Evolutionary conservation across 2,888 invertebrate species (phyloP).

Genomic region (Plebejus argus): DNA sequence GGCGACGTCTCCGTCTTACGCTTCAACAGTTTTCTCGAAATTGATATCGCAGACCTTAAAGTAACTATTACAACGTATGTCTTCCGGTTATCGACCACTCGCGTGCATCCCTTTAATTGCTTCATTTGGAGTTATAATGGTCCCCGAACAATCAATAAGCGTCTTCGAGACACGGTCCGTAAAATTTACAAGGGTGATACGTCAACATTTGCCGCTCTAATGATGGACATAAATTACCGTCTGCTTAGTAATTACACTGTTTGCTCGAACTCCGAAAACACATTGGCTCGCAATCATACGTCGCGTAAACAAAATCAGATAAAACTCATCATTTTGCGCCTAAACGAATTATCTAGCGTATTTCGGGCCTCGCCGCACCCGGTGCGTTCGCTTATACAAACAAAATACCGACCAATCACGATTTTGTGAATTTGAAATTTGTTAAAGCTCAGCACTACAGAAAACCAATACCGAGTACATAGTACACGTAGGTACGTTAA

Average conservation of each 20-base stretch:
- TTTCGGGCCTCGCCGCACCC: conserved; percentile 58
- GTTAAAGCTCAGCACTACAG: conserved; percentile 75
- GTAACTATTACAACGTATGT: conserved; percentile 74
- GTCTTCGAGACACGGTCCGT: conserved; percentile 35
- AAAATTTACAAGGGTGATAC: conserved; percentile 38
- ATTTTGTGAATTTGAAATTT: conserved; percentile 81
- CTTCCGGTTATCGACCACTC: conserved; percentile 68
- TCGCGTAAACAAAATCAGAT: conserved; percentile 61
- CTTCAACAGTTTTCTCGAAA: conserved; percentile 70
- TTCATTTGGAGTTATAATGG: conserved; percentile 74
- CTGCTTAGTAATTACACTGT: conserved; percentile 52
- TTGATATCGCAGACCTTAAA: conserved; percentile 77
- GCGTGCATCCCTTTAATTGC: conserved; percentile 74
- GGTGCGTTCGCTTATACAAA: conserved; percentile 71
- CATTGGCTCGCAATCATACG: conserved; percentile 55
- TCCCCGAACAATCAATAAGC: conserved; percentile 52
- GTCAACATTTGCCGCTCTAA: conserved; percentile 51
- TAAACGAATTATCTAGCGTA: conserved; percentile 72
- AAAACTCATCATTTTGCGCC: conserved; percentile 71
- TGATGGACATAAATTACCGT: conserved; percentile 50
- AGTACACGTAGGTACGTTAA: conserved; percentile 53
- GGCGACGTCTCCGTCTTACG: conserved; percentile 64
- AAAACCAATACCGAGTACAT: conserved; percentile 75
- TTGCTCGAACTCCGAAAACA: conserved; percentile 49
- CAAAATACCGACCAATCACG: conserved; percentile 78